Conservation (phyloP, 2,888 invertebrate genomes). For the Diaphora mendica region DNA sequence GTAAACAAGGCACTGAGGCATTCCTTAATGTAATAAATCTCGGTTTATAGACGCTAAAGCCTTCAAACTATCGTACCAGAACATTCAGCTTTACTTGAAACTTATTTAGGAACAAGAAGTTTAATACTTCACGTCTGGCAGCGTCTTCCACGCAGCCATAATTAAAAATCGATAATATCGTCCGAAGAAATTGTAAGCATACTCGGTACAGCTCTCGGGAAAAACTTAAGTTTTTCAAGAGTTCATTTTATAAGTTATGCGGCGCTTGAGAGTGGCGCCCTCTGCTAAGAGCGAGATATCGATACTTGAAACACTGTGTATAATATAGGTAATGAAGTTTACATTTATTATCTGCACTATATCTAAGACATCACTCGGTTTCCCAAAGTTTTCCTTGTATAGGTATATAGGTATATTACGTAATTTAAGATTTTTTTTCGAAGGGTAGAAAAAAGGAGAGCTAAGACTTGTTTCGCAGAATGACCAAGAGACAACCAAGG, state of each 20-base stretch:
- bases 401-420: neutral
- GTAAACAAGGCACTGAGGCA: neutral
- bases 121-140: conserved; percentile 36
- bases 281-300: conserved; percentile 25
- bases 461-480: too few species aligned
- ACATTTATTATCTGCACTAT: neutral
- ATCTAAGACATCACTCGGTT: neutral
- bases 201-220: conserved; percentile 36
- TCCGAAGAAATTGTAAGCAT: conserved; percentile 46
- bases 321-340: neutral
- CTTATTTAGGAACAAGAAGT: conserved; percentile 19
- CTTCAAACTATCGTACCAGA: conserved; percentile 9
- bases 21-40: neutral
- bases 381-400: neutral
- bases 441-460: too few species aligned
- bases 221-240: conserved; percentile 54
- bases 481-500: too few species aligned
- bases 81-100: conserved; percentile 25
- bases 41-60: neutral
- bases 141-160: conserved; percentile 44
- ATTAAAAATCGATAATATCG: conserved; percentile 72
- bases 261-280: conserved; percentile 29
- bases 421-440: neutral
- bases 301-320: conserved; percentile 10
- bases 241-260: conserved; percentile 56